Evolutionary conservation across 2,113 vertebrate species (phyloP), one percentile per base, ranked within the genome.

Genomic region (Oreotrochilus melanogaster): DNA sequence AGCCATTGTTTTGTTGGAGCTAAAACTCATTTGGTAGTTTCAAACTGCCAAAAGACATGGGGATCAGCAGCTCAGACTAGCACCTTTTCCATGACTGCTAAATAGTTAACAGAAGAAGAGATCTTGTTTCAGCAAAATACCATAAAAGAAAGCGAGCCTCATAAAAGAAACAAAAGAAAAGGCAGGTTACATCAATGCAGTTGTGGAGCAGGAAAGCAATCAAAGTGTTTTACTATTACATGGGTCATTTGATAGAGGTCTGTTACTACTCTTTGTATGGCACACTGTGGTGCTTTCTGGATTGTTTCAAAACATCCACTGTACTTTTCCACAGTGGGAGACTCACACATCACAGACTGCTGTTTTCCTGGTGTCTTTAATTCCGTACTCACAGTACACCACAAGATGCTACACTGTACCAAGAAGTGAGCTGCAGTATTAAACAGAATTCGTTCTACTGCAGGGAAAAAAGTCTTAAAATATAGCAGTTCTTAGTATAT

Each of bases 381-480:
- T 79, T 86, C 74, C 86, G 74, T 78, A 83, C 47, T 37, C 64
- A 57, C 60, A 89, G 60, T 54, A 96, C 65, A 69, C 62, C 71
- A 84, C 62, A 85, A 73, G 82, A 91, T 31, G 30, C 87, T 91
- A 96, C 57, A 39, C 82, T 71, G 80, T 90, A 93, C 75, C 78
- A 95, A 95, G 75, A 85, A 87, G 42, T 61, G 62, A 95, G 71
- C 47, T 1, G 57, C 94, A 93, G 89, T 48, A 95, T 75, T 89
- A 91, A 90, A 83, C 69, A 89, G 93, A 89, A 93, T 66, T 37
- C 60, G 67, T 90, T 93, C 62, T 76, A 93, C 91, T 91, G 88
- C 84, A 94, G 76, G 45, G 82, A 62, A 94, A 56, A 74, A 31
- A 69, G 65, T 85, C 87, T 87, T 78, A 84, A 95, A 86, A 86